phyloP scores from a whole-genome alignment of 2,797 vertebrate species.

The Pipistrellus pygmaeus region DNA sequence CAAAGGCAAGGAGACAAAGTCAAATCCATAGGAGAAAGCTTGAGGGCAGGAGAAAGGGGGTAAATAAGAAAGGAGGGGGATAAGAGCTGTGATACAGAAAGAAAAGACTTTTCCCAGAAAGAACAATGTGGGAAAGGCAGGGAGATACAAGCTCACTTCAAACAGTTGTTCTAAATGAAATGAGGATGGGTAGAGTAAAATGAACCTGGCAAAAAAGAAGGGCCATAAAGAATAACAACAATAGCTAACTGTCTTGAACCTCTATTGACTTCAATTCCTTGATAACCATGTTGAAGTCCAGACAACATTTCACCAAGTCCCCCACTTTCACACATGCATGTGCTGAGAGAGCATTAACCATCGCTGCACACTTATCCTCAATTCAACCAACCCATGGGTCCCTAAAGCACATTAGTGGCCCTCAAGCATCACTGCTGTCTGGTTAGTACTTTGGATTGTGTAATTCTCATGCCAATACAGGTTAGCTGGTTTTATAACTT shows the following conservation, averaged over 20 bases:
- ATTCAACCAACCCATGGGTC: neutral
- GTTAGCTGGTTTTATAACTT: neutral
- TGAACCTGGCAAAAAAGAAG: neutral
- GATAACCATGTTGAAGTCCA: neutral
- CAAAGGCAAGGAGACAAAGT: neutral
- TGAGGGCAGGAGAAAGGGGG: neutral
- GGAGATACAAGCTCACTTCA: neutral
- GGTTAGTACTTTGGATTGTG: neutral
- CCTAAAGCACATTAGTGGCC: no score
- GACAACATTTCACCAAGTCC: neutral
- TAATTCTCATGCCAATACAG: neutral
- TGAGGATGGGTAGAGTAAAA: neutral
- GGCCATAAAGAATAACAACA: neutral
- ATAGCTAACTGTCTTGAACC: neutral
- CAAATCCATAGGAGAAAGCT: neutral
- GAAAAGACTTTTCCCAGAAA: neutral
- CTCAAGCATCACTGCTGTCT: neutral
- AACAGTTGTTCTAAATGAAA: neutral
- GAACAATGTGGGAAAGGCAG: neutral
- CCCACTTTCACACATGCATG: neutral
- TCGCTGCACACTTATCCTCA: fast-evolving
- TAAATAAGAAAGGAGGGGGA: fast-evolving
- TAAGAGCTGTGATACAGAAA: neutral
- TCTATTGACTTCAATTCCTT: neutral
- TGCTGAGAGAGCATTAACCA: neutral